These are phyloP conservation scores for Ferrisia virgata DNA, from an alignment of 2,888 invertebrate genomes.

Conservation along the genomic window DNA sequence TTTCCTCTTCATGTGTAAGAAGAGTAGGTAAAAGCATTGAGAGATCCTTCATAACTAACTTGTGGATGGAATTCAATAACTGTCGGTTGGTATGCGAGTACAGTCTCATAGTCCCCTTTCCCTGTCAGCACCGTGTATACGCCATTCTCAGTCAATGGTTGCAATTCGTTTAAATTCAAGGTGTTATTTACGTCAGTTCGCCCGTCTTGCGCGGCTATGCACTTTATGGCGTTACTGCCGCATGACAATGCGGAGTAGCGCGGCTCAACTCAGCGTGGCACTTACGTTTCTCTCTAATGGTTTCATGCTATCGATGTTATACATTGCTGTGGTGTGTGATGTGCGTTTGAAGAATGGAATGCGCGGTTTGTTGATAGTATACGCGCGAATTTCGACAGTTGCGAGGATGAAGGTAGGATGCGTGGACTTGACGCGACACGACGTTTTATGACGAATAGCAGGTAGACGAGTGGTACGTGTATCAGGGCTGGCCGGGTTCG, in stretches of 20 bases:
- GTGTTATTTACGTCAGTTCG: constrained; percentile 28
- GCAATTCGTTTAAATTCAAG: constrained; percentile 16
- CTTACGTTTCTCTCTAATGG: constrained; percentile 49
- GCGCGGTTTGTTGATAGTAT: background rate
- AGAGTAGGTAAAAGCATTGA: background rate
- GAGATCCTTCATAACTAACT: background rate
- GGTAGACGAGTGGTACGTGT: background rate
- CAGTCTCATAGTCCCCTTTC: background rate
- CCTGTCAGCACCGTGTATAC: background rate
- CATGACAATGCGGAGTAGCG: background rate
- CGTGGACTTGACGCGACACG: background rate
- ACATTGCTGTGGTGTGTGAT: no score
- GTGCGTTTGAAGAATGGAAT: constrained; percentile 11
- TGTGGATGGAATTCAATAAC: background rate
- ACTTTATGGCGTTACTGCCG: no score
- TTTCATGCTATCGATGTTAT: constrained; percentile 48
- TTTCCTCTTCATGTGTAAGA: background rate
- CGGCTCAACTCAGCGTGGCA: background rate
- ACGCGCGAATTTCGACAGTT: background rate
- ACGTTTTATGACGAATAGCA: background rate
- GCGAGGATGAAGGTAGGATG: background rate
- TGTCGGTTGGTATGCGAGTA: background rate
- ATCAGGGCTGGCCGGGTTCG: no score
- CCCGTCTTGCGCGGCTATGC: background rate
- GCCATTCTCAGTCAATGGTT: background rate